These are phyloP conservation scores for Cotesia glomerata DNA, from an alignment of 1,140 invertebrate species.

Conservation along the genomic window DNA sequence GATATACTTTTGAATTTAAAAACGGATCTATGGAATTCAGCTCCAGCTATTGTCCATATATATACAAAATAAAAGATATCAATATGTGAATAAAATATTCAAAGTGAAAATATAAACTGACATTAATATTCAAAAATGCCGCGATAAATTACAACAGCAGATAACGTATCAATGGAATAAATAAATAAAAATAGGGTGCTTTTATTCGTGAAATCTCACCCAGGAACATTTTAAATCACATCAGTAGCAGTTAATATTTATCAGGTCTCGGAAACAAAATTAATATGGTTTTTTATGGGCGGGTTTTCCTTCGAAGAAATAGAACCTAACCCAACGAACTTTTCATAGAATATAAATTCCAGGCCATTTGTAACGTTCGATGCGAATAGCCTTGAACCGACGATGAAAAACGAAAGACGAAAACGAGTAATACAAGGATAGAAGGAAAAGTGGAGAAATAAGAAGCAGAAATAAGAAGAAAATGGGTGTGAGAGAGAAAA, in stretches of 20 bases:
- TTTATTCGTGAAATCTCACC: background rate
- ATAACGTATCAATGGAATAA: too few relatives aligned
- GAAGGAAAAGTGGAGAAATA: constrained; percentile 6
- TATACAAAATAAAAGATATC: too few relatives aligned
- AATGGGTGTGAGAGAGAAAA: constrained; percentile 5
- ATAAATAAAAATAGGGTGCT: too few relatives aligned
- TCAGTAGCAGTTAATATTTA: too few relatives aligned
- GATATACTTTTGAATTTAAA: too few relatives aligned
- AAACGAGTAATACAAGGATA: background rate
- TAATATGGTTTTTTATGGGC: constrained; percentile 2
- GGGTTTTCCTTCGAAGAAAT: background rate
- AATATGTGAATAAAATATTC: too few relatives aligned
- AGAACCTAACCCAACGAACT: constrained; percentile 4
- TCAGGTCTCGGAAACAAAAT: constrained; percentile 12
- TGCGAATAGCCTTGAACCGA: background rate
- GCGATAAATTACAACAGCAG: too few relatives aligned
- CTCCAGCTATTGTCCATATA: too few relatives aligned
- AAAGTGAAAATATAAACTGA: too few relatives aligned
- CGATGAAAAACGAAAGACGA: background rate
- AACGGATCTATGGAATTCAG: too few relatives aligned
- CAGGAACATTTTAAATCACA: background rate
- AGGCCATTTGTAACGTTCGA: constrained; percentile 23
- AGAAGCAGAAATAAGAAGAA: constrained; percentile 3
- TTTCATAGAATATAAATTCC: constrained; percentile 27
- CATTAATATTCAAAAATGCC: too few relatives aligned